Evolutionary conservation across 2,888 invertebrate species (phyloP).

Genomic region (Diabrotica balteata): DNA sequence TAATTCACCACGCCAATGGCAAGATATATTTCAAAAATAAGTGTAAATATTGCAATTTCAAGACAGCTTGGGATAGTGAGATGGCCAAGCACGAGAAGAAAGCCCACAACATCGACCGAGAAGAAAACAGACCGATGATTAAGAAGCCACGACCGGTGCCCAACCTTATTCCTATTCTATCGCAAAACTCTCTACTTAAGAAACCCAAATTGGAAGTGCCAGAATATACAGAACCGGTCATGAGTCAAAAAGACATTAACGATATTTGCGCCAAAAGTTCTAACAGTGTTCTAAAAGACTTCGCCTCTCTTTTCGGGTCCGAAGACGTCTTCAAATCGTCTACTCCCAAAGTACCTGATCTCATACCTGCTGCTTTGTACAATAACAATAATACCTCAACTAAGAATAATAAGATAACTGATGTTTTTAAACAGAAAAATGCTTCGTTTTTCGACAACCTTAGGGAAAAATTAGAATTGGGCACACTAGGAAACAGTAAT

Average conservation of each 20-base stretch:
- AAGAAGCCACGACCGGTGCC: constrained; percentile 72
- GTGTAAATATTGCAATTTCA: constrained; percentile 66
- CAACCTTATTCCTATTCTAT: constrained; percentile 74
- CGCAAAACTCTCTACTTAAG: constrained; percentile 59
- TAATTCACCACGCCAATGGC: constrained; percentile 59
- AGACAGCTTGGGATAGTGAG: constrained; percentile 66
- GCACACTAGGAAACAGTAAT: constrained; percentile 68
- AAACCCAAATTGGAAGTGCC: constrained; percentile 32
- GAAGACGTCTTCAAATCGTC: constrained; percentile 55
- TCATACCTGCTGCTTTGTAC: constrained; percentile 49
- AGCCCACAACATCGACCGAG: constrained; percentile 59
- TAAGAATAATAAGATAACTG: constrained; percentile 37
- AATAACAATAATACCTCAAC: constrained; percentile 35
- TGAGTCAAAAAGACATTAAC: constrained; percentile 61
- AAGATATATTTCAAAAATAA: constrained; percentile 60
- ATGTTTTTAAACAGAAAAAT: constrained; percentile 69
- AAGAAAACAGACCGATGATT: constrained; percentile 42
- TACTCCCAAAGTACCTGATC: constrained; percentile 52
- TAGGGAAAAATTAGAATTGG: constrained; percentile 75
- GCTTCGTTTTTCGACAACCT: constrained; percentile 84
- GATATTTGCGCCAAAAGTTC: constrained; percentile 61
- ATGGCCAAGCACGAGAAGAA: constrained; percentile 64
- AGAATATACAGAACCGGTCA: constrained; percentile 50
- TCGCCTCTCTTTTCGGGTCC: constrained; percentile 62
- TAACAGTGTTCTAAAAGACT: constrained; percentile 64